Conservation (phyloP, 2,888 invertebrate species). For the Tanaodytes sp. region DNA sequence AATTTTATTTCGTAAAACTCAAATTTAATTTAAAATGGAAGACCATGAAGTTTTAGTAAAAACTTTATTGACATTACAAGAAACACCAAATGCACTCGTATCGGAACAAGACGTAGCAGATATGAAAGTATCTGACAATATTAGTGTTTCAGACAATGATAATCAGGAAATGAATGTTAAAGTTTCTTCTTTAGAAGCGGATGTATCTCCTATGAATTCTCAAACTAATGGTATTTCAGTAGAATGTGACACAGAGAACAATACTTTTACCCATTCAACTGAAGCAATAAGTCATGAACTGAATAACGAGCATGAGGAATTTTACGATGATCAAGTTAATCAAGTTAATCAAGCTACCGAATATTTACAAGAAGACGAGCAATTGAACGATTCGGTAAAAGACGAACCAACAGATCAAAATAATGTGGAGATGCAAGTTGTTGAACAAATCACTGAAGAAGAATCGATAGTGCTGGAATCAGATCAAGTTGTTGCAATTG, state of each 20-base stretch:
- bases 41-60: slow-evolving; percentile 26
- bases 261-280: slow-evolving; percentile 6
- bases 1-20: background rate
- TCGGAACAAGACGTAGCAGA: slow-evolving; percentile 7
- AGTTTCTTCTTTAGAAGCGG: background rate
- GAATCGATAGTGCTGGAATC: slow-evolving; percentile 8
- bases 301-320: slow-evolving; percentile 9
- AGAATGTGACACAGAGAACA: slow-evolving; percentile 5
- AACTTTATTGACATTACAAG: background rate
- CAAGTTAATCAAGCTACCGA: slow-evolving; percentile 14
- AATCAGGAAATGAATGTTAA: background rate
- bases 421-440: background rate
- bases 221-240: slow-evolving; percentile 24
- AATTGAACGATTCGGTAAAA: background rate
- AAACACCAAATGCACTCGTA: slow-evolving; percentile 1
- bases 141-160: background rate
- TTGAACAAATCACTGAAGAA: slow-evolving; percentile 4
- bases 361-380: slow-evolving; percentile 16
- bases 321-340: slow-evolving; percentile 3
- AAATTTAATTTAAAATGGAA: slow-evolving; percentile 20
- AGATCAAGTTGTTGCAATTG: slow-evolving; percentile 1
- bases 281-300: slow-evolving; percentile 20
- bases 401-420: background rate
- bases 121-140: slow-evolving; percentile 8
- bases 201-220: background rate